Conservation (phyloP, 2,888 invertebrate genomes). For the Amaurobius ferox region DNA sequence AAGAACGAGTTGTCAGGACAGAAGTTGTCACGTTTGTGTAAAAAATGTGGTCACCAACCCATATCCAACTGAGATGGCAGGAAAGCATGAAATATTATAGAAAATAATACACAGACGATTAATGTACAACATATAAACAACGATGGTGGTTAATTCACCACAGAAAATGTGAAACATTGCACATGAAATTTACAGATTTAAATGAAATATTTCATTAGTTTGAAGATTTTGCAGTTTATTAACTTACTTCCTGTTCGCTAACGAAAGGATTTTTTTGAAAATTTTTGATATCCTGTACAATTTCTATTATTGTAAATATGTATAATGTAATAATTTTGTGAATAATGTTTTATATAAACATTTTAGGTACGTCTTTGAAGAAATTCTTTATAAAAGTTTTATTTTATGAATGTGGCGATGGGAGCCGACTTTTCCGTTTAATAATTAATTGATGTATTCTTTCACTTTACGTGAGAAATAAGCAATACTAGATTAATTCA, state of each 20-base stretch:
- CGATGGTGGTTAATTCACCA: not conserved
- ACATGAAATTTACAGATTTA: not conserved
- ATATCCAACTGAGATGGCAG: constrained; percentile 14
- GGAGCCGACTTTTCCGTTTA: too few species aligned
- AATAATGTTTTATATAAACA: not conserved
- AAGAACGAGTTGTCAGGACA: not conserved
- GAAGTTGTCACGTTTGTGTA: not conserved
- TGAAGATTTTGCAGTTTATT: constrained; percentile 15
- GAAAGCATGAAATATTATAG: constrained; percentile 29
- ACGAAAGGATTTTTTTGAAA: too few species aligned
- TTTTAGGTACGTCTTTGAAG: not conserved
- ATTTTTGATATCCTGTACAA: too few species aligned
- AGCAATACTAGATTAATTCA: too few species aligned
- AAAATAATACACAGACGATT: constrained; percentile 19
- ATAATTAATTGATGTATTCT: too few species aligned
- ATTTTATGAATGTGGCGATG: not conserved
- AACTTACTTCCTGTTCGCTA: too few species aligned
- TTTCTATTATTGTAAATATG: not conserved
- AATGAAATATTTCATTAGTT: constrained; percentile 16
- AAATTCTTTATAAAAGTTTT: not conserved
- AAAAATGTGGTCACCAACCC: constrained; percentile 27
- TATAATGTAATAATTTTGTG: not conserved
- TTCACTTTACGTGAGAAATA: too few species aligned
- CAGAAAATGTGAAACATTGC: constrained; percentile 26
- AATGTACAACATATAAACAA: constrained; percentile 12